Evolutionary conservation across 2,113 vertebrate genomes (phyloP), one percentile per base, ranked within the genome.

Genomic region (Carlito syrichta): DNA sequence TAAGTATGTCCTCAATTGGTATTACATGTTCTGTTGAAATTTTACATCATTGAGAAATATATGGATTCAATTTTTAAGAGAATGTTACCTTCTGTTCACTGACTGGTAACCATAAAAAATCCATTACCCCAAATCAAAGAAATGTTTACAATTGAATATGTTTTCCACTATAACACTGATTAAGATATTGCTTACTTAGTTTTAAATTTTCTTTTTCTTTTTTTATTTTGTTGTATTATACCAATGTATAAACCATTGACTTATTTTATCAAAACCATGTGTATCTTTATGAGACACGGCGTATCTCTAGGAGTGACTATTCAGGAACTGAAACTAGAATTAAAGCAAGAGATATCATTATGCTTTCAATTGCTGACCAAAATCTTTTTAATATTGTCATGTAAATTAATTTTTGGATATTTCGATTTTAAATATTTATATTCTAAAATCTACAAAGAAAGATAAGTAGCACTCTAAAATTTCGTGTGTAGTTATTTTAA

Each of bases 401-500:
- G 43, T 30, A 73, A 96, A 85, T 77, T 38, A 62, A 62, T 89
- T 90, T 84, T 91, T 30, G 62, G 88, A 95, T 66, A 6, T 17
- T 85, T 27, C 50, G 81, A 16, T 94, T 97, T 98, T 74, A 91
- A 96, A 56, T 92, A 91, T 96, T 98, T 97, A 96, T 97, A 94
- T 92, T 97, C 62, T 94, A 58, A 96, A 97, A 45, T 86, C 88
- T 96, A 89, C 92, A 79, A 73, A 95, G 96, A 86, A 84, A 98
- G 97, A 95, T 92, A 89, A 86, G 91, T 43, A 73, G 68, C 83
- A 85, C 94, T 97, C 94, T 95, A 90, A 91, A 96, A 76, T 68
- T 11, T 52, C 91, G 50, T 73, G 81, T 79, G 88, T 96, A 92
- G 96, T 94, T 95, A 94, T 86, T 98, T 97, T 98, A 98, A 98